Percentiles rank a stretch among this genome's conserved stretches.
Evolutionary conservation across 1,140 invertebrate genomes (phyloP).

Genomic region (Aphidius gifuensis): DNA sequence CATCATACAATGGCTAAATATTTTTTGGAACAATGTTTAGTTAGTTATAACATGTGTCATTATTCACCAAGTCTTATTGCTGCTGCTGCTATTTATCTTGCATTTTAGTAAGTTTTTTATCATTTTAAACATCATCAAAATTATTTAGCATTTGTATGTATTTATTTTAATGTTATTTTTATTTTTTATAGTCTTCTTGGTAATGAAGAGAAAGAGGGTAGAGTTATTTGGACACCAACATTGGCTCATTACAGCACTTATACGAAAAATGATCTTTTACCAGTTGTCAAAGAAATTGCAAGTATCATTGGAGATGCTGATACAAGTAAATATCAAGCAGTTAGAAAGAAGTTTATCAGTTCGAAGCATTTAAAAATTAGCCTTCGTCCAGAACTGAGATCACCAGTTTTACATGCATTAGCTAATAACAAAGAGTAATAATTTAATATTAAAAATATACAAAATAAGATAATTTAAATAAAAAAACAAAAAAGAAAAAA

Average conservation of each 20-base stretch:
- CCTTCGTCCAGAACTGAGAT: conserved; percentile 58
- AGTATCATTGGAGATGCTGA: conserved; percentile 58
- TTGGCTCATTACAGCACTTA: conserved; percentile 65
- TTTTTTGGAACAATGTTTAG: conserved; percentile 80
- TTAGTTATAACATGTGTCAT: conserved; percentile 80
- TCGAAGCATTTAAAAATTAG: conserved; percentile 62
- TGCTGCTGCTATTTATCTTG: conserved; percentile 71
- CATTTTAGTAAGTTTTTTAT: conserved; percentile 55
- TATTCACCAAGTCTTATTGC: conserved; percentile 78
- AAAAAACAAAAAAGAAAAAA: too few species aligned
- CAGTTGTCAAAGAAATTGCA: conserved; percentile 61
- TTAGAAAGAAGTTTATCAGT: conserved; percentile 62
- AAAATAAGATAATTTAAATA: not conserved
- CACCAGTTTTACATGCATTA: conserved; percentile 42
- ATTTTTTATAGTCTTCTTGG: conserved; percentile 36
- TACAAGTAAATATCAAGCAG: conserved; percentile 60
- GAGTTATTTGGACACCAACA: conserved; percentile 61
- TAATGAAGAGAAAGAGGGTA: conserved; percentile 44
- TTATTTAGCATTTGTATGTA: conserved; percentile 1
- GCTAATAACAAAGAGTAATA: conserved; percentile 32
- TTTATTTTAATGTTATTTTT: not conserved
- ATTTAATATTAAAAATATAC: conserved; percentile 19
- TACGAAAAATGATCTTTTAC: conserved; percentile 56
- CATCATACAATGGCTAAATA: conserved; percentile 90
- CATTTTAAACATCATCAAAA: not conserved